A percentile compares a stretch with the other conserved stretches of the same genome.
Evolutionary conservation across 64 coral and sea anemone species (phyloP).

Genomic region (Exaiptasia diaphana): DNA sequence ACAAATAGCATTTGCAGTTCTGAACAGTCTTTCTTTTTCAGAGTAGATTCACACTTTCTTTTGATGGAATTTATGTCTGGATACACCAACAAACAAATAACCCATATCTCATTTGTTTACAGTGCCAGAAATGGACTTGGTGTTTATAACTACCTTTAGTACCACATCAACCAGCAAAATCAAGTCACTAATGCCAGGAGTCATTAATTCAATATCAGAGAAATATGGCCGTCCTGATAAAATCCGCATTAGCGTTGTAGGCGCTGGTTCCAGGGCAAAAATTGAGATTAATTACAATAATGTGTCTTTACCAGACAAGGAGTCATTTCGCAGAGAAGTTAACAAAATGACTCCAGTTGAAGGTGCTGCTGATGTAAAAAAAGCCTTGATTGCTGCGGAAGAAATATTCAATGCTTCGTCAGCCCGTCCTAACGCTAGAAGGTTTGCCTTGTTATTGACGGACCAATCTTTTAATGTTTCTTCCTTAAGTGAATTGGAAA

Average conservation of each 20-base stretch:
- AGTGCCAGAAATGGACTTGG: constrained; percentile 20
- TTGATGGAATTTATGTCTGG: too few relatives aligned
- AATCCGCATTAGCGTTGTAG: neutral
- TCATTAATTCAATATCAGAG: neutral
- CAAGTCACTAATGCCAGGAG: neutral
- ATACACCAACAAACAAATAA: too few relatives aligned
- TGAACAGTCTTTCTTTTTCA: too few relatives aligned
- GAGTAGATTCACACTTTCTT: too few relatives aligned
- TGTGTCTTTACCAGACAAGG: constrained; percentile 7
- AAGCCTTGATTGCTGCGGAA: neutral
- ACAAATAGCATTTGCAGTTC: too few relatives aligned
- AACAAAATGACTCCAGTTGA: neutral
- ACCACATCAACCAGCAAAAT: neutral
- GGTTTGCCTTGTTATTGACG: constrained; percentile 13
- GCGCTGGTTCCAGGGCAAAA: neutral
- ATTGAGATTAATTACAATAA: neutral
- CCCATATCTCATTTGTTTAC: too few relatives aligned
- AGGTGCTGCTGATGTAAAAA: constrained; percentile 1
- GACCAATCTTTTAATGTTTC: neutral
- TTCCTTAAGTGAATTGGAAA: neutral
- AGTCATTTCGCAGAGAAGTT: constrained; percentile 1
- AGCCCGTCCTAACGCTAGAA: constrained; percentile 31
- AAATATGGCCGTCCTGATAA: neutral
- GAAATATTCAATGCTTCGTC: neutral
- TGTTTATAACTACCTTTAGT: neutral